Evolutionary conservation across 2,888 invertebrate genomes (phyloP), one percentile per base, ranked within the genome.

Genomic region (Hermodice carunculata): DNA sequence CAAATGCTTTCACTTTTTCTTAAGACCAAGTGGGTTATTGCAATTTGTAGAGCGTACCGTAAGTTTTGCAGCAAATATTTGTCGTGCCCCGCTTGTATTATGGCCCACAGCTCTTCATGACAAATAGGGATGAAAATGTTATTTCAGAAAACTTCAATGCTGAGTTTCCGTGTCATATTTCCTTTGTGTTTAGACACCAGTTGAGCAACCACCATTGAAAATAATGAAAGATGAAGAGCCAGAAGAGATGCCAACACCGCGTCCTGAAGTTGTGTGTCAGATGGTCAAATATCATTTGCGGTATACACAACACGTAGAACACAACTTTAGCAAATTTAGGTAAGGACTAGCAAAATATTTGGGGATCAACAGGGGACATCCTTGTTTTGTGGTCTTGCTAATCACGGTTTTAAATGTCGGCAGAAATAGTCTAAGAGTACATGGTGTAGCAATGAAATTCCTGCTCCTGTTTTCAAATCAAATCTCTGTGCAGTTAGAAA

Each of bases 251-350:
- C 67, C 69, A 17, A 69, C 75, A 57, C 78, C 81, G 43, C 74
- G 79, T 48, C 64, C 80, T 56, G 79, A 84, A 48, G 78, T 85
- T n/a, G 87, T 86, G 60, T 84, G 88, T 74, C 88, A 88, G 73
- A 87, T 90, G 77, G 89, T 91, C 49, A 88, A 89, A 57, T 90
- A 90, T 75, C 89, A 88, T 78, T 81, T 91, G 71, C 88, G 89
- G 67, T 90, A 91, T 83, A 87, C 89, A 31, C 86, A 89, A 61
- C 82, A 88, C 62, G 87, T 91, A 24, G 81, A 84, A 52, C 93
- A 93, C 82, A 87, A 91, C 81, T 93, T 93, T 73, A 68, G 64
- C 22, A 70, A 74, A 29, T 76, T 72, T 65, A 82, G 85, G 86
- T 86, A 72, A 63, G 64, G 43, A 8, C 37, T 2, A 26, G 24